A percentile compares a stretch with the other conserved stretches of the same genome.
Conservation (phyloP, 2,797 vertebrate genomes). For the Alfaro cultratus region DNA sequence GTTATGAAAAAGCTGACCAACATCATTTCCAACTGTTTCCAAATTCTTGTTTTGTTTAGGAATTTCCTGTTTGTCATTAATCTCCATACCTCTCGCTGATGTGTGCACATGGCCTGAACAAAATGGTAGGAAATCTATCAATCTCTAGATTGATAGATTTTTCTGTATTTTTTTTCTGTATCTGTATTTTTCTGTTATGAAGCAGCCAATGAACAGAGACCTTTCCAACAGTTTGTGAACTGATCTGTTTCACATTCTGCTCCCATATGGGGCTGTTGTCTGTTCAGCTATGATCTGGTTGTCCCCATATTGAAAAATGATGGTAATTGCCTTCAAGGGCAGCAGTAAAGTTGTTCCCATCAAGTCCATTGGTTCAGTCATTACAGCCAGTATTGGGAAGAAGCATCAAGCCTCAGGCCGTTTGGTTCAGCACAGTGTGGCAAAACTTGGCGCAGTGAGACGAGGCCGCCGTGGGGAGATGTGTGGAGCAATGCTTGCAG, state of each 20-base stretch:
- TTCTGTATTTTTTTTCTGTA: no score
- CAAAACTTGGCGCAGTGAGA: slow-evolving; percentile 18
- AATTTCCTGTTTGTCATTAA: neutral
- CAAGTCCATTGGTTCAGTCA: slow-evolving; percentile 38
- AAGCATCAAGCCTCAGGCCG: slow-evolving; percentile 21
- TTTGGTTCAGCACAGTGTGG: slow-evolving; percentile 21
- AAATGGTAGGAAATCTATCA: neutral
- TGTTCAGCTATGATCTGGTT: slow-evolving; percentile 28
- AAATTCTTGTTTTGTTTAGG: slow-evolving; percentile 6
- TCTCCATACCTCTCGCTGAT: slow-evolving; percentile 9
- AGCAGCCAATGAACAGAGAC: neutral
- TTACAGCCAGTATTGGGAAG: slow-evolving; percentile 28
- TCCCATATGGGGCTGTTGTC: slow-evolving; percentile 25
- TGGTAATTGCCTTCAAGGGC: slow-evolving; percentile 54
- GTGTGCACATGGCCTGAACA: slow-evolving; percentile 19
- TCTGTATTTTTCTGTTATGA: slow-evolving; percentile 30
- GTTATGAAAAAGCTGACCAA: neutral
- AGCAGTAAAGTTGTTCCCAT: slow-evolving; percentile 36
- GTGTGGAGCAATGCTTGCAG: slow-evolving; percentile 38
- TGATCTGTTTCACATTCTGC: slow-evolving; percentile 35
- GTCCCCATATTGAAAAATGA: slow-evolving; percentile 43
- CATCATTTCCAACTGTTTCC: neutral
- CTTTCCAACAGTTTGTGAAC: slow-evolving; percentile 14
- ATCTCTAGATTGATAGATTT: no score
- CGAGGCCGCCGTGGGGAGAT: slow-evolving; percentile 17